phyloP scores from a whole-genome alignment of 2,888 invertebrate genomes.

The Lithophane semibrunnea region DNA sequence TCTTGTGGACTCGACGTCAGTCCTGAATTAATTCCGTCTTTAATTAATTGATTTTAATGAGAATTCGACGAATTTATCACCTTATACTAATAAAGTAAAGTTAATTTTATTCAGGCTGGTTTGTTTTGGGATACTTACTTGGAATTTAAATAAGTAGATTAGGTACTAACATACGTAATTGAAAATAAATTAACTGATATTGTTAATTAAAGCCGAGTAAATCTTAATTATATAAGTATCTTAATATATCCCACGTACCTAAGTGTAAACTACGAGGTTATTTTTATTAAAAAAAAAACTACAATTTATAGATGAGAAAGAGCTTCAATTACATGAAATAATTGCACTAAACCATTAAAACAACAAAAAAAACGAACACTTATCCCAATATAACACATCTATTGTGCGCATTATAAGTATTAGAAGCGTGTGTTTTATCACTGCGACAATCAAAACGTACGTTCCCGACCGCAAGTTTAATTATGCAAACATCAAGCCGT shows the following conservation, averaged over 20 bases:
- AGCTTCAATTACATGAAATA: not conserved
- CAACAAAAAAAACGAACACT: not conserved
- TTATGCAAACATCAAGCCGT: constrained; percentile 91
- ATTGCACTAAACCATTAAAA: not conserved
- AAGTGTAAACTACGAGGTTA: not conserved
- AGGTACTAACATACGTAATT: constrained; percentile 18
- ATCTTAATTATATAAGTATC: not conserved
- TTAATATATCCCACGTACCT: not conserved
- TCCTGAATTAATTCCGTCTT: constrained; percentile 73
- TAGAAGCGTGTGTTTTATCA: constrained; percentile 86
- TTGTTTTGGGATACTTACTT: constrained; percentile 31
- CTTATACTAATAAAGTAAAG: constrained; percentile 23
- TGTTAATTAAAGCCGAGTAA: not conserved
- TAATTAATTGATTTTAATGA: constrained; percentile 82
- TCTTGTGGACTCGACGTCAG: constrained; percentile 78
- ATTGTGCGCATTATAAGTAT: constrained; percentile 75
- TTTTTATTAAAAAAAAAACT: not conserved
- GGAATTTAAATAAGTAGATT: constrained; percentile 42
- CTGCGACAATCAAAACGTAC: constrained; percentile 88
- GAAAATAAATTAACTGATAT: constrained; percentile 32
- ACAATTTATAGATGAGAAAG: not conserved
- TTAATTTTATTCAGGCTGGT: constrained; percentile 36
- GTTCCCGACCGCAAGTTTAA: constrained; percentile 88
- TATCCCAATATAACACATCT: constrained; percentile 43
- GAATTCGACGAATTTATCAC: constrained; percentile 65